These are phyloP conservation scores for Campoplex nolae DNA, from an alignment of 2,888 invertebrate genomes.

Conservation along the genomic window DNA sequence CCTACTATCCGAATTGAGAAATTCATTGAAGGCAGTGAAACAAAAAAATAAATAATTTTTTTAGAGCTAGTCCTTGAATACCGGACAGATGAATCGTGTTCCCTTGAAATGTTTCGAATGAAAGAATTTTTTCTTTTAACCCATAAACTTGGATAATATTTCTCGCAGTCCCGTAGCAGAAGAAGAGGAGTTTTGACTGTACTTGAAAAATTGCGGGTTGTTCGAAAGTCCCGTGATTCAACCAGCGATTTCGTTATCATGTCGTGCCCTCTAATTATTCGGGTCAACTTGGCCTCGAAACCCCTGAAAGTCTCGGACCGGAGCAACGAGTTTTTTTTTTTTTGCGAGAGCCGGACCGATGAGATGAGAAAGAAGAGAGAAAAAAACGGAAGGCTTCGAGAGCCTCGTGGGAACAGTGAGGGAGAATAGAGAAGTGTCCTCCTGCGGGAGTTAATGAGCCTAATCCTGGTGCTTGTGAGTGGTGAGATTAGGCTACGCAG, in stretches of 20 bases:
- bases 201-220: neutral
- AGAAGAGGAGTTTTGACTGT: neutral
- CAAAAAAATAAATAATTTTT: too few species aligned
- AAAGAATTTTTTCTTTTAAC: neutral
- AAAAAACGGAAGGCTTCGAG: constrained; percentile 48
- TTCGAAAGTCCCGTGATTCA: neutral
- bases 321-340: constrained; percentile 42
- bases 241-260: neutral
- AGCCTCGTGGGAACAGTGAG: constrained; percentile 73
- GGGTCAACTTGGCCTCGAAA: constrained; percentile 13
- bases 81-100: too few species aligned
- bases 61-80: too few species aligned
- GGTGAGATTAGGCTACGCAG: constrained; percentile 77
- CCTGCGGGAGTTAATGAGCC: constrained; percentile 81
- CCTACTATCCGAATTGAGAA: too few species aligned
- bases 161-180: neutral
- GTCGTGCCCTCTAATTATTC: constrained; percentile 3
- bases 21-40: too few species aligned
- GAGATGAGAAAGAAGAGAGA: constrained; percentile 59
- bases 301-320: constrained; percentile 6
- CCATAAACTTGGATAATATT: neutral
- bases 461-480: constrained; percentile 77
- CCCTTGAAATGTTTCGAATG: too few species aligned
- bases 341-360: constrained; percentile 66
- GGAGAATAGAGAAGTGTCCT: constrained; percentile 65